Percentiles rank a stretch among this genome's conserved stretches.
Conservation (phyloP, 2,113 vertebrate genomes). For the Rhynchopsitta pachyrhyncha region DNA sequence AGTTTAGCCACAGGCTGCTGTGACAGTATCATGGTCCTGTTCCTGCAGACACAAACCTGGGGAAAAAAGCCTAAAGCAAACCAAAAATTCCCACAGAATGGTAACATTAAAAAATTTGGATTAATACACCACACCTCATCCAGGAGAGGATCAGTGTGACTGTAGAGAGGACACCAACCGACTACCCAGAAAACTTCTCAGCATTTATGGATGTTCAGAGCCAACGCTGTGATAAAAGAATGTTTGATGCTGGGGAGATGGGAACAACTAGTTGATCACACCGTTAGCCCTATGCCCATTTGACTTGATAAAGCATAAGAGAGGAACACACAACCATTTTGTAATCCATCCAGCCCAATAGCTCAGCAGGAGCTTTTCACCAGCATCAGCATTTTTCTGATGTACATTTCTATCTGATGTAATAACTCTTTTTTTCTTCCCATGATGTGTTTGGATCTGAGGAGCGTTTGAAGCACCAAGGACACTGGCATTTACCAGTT, state of each 20-base stretch:
- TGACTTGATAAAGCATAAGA: background rate
- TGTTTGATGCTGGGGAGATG: background rate
- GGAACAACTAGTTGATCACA: background rate
- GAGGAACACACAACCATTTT: background rate
- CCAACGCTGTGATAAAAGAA: background rate
- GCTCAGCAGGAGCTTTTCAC: background rate
- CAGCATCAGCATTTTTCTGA: background rate
- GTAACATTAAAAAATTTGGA: background rate
- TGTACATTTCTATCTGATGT: background rate
- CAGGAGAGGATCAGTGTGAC: background rate
- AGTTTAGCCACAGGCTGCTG: background rate
- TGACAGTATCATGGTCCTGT: background rate
- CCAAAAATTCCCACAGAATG: background rate
- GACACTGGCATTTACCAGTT: background rate
- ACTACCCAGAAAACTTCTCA: fast-evolving
- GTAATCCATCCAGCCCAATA: background rate
- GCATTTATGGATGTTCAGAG: background rate
- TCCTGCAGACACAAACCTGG: background rate
- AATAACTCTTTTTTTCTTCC: background rate
- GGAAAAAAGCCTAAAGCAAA: background rate
- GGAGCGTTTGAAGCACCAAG: background rate
- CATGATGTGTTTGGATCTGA: background rate
- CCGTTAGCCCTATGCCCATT: background rate
- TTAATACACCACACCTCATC: fast-evolving
- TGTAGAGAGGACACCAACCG: background rate